These are phyloP conservation scores for Trachemys scripta DNA, from an alignment of 2,113 vertebrate genomes.

Conservation along the genomic window DNA sequence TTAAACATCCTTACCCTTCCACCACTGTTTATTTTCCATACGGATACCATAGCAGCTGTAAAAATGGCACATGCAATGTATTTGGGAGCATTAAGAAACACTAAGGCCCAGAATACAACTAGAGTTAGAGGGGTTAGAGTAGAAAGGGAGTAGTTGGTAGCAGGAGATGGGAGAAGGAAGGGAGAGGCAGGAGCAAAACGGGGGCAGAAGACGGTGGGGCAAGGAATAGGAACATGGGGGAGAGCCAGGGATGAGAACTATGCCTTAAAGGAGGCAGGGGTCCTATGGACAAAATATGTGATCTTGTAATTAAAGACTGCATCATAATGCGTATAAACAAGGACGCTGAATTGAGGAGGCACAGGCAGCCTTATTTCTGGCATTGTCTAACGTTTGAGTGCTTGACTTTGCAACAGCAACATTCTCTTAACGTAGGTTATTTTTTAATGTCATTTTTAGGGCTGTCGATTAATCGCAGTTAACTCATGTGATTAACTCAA, in stretches of 20 bases:
- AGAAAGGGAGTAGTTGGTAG: not conserved
- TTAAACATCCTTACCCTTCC: not conserved
- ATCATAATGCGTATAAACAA: not conserved
- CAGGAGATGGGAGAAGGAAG: not conserved
- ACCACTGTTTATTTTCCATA: not conserved
- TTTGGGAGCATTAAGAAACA: not conserved
- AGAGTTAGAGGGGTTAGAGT: not conserved
- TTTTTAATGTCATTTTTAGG: not conserved
- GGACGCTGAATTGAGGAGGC: not conserved
- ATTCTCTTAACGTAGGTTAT: not conserved
- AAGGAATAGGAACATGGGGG: not conserved
- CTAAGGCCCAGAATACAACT: not conserved
- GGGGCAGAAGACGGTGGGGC: not conserved
- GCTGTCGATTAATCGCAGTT: too few species aligned
- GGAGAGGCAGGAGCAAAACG: not conserved
- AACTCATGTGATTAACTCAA: too few species aligned
- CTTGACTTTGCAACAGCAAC: not conserved
- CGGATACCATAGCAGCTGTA: not conserved
- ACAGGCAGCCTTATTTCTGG: not conserved
- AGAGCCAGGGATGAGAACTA: not conserved
- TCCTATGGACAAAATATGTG: not conserved
- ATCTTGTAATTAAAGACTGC: not conserved
- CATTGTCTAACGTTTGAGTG: accelerated
- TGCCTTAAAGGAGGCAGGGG: not conserved
- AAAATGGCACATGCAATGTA: not conserved